Base-by-base conservation (phyloP, 2,888 invertebrate species). In the Cantharis nigra region DNA sequence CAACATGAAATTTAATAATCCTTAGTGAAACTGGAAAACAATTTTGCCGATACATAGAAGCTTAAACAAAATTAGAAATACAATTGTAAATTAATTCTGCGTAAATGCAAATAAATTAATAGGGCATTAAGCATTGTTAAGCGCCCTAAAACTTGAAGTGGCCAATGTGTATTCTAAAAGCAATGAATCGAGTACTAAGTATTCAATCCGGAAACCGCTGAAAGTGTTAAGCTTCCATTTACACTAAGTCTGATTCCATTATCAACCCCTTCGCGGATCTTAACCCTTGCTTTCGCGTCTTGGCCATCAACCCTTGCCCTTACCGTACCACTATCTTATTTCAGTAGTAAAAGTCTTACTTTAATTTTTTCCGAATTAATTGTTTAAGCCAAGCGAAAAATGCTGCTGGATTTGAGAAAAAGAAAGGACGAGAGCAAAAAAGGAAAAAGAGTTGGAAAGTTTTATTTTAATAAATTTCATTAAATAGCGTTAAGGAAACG, bases 191-290 rank as follows among this genome's bases (percentile, higher is more conserved):
- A 87, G 85, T 85, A 85, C 86, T 86, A 87, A 87, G 86, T 85
- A 87, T 86, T 86, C 86, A 87, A 87, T 87, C 88, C 88, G 86
- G 86, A 87, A 88, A 88, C 88, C 88, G 85, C 88, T 84, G 87
- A 85, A 88, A 88, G 88, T 88, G 87, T 87, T 88, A 88, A 88
- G 87, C 88, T 86, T 85, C 88, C 88, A 88, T 88, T 88, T 88
- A 88, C 87, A 85, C 86, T 88, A 87, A 88, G 87, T 88, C 88
- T 88, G 87, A 88, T 88, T 88, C 88, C 88, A 88, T 88, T 88
- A 88, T 88, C 88, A 86, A 83, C 85, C 87, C 87, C 87, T 86
- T 83, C 81, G 78, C 86, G 86, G 86, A 87, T 87, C 85, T 87
- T 88, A 87, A 87, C 87, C 88, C 87, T 86, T 85, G 83, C 83